Percentiles rank a stretch among this genome's conserved stretches.
phyloP scores from a whole-genome alignment of 2,113 vertebrate genomes.

The Potamarius usumacintae region DNA sequence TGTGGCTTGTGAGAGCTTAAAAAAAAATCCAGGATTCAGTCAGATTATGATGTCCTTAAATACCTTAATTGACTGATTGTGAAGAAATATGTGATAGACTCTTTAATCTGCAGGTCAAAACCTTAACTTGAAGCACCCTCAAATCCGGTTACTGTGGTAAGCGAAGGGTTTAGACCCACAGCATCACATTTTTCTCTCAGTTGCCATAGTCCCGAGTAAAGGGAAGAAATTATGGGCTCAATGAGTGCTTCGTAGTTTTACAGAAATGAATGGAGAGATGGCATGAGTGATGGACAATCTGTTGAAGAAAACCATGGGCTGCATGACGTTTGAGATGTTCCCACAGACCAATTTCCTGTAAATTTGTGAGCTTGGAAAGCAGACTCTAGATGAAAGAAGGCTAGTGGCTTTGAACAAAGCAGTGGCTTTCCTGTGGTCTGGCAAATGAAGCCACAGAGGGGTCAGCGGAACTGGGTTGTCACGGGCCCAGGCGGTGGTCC shows the following conservation, averaged over 20 bases:
- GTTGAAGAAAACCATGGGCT: not conserved
- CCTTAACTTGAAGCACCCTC: conserved; percentile 11
- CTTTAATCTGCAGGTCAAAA: conserved; percentile 26
- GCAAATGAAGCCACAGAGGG: conserved; percentile 13
- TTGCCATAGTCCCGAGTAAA: conserved; percentile 2
- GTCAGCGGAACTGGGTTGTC: conserved; percentile 36
- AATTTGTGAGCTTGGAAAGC: conserved; percentile 2
- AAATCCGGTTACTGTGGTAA: not conserved
- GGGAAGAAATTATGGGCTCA: not conserved
- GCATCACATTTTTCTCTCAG: not conserved
- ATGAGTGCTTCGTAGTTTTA: too few relatives aligned
- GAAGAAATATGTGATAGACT: not conserved
- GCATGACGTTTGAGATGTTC: not conserved
- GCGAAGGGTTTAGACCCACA: not conserved
- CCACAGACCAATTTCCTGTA: not conserved
- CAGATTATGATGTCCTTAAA: conserved; percentile 13
- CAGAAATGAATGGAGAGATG: not conserved
- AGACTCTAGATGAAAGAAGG: conserved; percentile 22
- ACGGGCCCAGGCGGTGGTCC: conserved; percentile 16
- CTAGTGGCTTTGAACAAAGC: conserved; percentile 37
- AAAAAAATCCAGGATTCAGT: conserved; percentile 12
- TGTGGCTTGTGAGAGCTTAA: not conserved
- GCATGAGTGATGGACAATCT: not conserved
- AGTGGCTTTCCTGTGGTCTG: conserved; percentile 19
- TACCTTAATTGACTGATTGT: conserved; percentile 29